Conservation (phyloP, 2,888 invertebrate genomes). For the Caenorhabditis sulstoni region DNA sequence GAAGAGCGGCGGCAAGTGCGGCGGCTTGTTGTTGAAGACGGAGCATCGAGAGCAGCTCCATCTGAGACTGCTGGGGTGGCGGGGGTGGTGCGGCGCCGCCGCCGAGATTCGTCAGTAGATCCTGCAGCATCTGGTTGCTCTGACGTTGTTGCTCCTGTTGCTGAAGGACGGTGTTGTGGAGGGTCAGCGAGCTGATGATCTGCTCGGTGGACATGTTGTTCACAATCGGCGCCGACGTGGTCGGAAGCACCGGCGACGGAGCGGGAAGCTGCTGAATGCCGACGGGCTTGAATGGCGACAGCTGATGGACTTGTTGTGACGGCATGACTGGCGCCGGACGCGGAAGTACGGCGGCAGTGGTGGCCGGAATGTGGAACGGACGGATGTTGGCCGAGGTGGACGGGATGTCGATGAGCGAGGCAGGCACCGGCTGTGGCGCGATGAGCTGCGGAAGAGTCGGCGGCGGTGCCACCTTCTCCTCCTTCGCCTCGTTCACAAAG, state of each 20-base stretch:
- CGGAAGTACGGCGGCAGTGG: constrained; percentile 21
- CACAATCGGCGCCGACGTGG: constrained; percentile 1
- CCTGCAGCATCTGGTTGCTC: constrained; percentile 37
- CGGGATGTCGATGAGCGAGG: constrained; percentile 32
- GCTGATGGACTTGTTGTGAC: constrained; percentile 13
- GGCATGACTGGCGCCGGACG: constrained; percentile 34
- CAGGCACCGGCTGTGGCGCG: constrained; percentile 5
- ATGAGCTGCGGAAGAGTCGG: background rate
- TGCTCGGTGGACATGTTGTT: constrained; percentile 55
- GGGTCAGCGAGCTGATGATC: constrained; percentile 52
- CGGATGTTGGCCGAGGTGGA: constrained; percentile 31
- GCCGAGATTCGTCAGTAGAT: constrained; percentile 24
- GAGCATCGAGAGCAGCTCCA: constrained; percentile 43
- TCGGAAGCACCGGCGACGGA: constrained; percentile 9
- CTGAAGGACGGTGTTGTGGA: constrained; percentile 57
- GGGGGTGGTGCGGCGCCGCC: too few species aligned
- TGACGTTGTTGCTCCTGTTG: constrained; percentile 58
- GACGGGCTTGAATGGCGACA: constrained; percentile 53
- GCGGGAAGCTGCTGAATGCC: constrained; percentile 6
- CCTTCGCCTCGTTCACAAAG: constrained; percentile 62
- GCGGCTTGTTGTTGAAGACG: constrained; percentile 60
- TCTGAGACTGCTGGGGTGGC: background rate
- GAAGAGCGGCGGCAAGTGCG: constrained; percentile 43
- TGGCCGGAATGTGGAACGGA: constrained; percentile 40
- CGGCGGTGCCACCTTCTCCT: constrained; percentile 16